Evolutionary conservation across 2,888 invertebrate genomes (phyloP), one percentile per base, ranked within the genome.

Genomic region (Drosophila eohydei): DNA sequence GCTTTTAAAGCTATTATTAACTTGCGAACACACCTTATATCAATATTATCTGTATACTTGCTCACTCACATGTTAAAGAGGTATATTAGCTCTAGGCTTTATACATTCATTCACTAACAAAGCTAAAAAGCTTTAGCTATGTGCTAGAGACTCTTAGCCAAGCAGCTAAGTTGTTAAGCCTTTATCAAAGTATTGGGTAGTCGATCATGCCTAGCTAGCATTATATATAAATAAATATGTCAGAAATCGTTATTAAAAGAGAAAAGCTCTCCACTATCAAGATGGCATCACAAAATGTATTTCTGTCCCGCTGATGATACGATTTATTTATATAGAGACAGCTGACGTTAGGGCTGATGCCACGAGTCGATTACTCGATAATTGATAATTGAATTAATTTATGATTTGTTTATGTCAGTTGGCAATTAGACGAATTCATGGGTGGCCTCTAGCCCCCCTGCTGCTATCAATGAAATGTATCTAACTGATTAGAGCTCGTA

Each of bases 401-500:
- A 51, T 38, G 54, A 16, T 57, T 43, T 16, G 40, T 58, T 58
- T 46, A 34, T 44, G 28, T 38, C 28, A 16, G 21, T 30, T 28
- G 7, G 14, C 32, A 28, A 56, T 59, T 51, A 46, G n/a, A 30
- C 4, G 16, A n/a, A 30, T 38, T 38, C 48, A 4, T 21, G 46
- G 41, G 56, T 21, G 11, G 12, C 12, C 2, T n/a, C 6, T 40
- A 12, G 14, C 60, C 65, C 61, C 46, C 46, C n/a, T 30, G 71
- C 16, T 7, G 50, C 32, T 50, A 50, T 50, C 50, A 55, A 40
- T 21, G 6, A 32, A 48, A 16, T 16, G n/a, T 26, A 56, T 72
- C 56, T 40, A 41, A 36, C 63, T 56, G 59, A 62, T 32, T 58
- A 66, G 38, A 44, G 44, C 30, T 11, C 59, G 51, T 21, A 78